Conservation (phyloP, 2,797 vertebrate species). For the Poecilia velifera region DNA sequence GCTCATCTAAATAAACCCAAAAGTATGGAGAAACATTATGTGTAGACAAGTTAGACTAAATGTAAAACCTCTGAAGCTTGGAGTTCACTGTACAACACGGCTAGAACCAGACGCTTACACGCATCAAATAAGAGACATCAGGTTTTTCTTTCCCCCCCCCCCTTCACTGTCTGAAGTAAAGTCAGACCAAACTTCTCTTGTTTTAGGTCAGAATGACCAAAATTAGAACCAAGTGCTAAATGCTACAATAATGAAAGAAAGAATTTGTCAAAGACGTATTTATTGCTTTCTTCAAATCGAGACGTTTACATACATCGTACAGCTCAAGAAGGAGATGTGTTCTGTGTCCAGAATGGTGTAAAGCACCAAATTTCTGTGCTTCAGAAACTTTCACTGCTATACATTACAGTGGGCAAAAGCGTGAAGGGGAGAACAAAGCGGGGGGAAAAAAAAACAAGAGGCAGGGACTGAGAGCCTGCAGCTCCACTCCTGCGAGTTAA, state of each 20-base stretch:
- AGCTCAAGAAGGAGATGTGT: neutral
- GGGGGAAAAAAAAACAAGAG: neutral
- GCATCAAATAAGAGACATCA: neutral
- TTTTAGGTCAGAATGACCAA: neutral
- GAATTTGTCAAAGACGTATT: neutral
- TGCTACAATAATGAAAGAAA: neutral
- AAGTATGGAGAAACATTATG: neutral
- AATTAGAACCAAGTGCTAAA: neutral
- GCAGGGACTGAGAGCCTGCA: conserved; percentile 34
- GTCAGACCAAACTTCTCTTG: neutral
- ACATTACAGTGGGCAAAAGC: conserved; percentile 37
- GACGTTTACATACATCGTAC: neutral
- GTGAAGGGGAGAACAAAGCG: conserved; percentile 55
- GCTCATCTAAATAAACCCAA: conserved; percentile 22
- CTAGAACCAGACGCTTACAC: neutral
- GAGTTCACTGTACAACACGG: neutral
- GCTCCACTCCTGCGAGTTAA: conserved; percentile 63
- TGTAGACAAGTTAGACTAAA: neutral
- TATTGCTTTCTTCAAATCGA: neutral
- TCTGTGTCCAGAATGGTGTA: conserved; percentile 15
- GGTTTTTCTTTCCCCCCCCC: neutral
- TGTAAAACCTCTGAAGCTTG: neutral
- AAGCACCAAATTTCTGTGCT: conserved; percentile 50
- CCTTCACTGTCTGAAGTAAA: neutral
- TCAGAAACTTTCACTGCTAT: conserved; percentile 42